Evolutionary conservation across 2,888 invertebrate genomes (phyloP).

Genomic region (Synanthedon tipuliformis): DNA sequence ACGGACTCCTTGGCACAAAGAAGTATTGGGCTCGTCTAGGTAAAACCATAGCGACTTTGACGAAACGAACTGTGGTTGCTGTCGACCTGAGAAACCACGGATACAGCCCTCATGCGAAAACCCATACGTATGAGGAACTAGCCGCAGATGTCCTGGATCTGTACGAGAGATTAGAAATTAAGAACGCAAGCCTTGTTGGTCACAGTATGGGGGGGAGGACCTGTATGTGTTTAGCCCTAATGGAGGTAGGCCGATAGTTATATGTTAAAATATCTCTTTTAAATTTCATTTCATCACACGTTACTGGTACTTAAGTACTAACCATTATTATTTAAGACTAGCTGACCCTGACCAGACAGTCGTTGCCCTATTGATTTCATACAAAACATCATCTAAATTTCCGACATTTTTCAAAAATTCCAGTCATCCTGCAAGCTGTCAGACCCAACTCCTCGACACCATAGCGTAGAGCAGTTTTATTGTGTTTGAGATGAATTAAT

Average conservation of each 20-base stretch:
- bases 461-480: too few species aligned
- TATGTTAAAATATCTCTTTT: too few species aligned
- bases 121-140: slow-evolving; percentile 81
- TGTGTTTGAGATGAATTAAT: too few species aligned
- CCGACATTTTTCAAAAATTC: too few species aligned
- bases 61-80: slow-evolving; percentile 80
- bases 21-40: slow-evolving; percentile 87
- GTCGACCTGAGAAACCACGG: slow-evolving; percentile 97
- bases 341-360: too few species aligned
- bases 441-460: too few species aligned
- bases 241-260: slow-evolving; percentile 56
- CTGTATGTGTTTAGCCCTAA: slow-evolving; percentile 83
- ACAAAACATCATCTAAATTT: too few species aligned
- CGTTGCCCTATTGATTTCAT: too few species aligned
- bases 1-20: slow-evolving; percentile 89
- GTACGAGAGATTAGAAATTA: slow-evolving; percentile 69
- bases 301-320: too few species aligned
- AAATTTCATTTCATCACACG: too few species aligned
- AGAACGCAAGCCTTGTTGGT: slow-evolving; percentile 78
- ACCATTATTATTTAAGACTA: too few species aligned
- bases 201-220: slow-evolving; percentile 94
- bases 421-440: too few species aligned
- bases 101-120: slow-evolving; percentile 81
- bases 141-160: slow-evolving; percentile 78
- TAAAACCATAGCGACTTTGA: slow-evolving; percentile 74